Percentiles rank a stretch among this genome's conserved stretches.
These are phyloP conservation scores for Potamarius usumacintae DNA, from an alignment of 2,113 vertebrate genomes.

Conservation along the genomic window DNA sequence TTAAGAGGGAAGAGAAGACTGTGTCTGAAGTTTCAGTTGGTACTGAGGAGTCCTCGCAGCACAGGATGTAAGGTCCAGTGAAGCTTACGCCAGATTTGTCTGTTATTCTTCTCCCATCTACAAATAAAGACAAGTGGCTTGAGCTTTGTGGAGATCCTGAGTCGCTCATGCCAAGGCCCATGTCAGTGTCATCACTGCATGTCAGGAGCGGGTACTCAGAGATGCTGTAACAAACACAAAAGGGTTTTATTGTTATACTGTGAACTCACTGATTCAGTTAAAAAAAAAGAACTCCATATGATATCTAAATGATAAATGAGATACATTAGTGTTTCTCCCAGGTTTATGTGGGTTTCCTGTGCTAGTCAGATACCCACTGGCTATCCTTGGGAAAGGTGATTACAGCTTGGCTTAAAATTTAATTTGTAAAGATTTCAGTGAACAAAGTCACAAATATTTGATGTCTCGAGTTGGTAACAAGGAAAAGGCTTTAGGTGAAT, in stretches of 20 bases:
- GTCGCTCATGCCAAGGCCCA: not conserved
- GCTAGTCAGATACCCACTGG: not conserved
- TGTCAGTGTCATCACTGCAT: not conserved
- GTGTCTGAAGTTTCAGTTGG: not conserved
- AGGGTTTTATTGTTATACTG: not conserved
- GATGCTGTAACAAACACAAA: slow-evolving; percentile 27
- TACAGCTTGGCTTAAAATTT: not conserved
- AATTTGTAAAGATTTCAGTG: not conserved
- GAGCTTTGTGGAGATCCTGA: not conserved
- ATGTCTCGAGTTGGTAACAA: not conserved
- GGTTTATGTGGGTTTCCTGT: not conserved
- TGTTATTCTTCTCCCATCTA: not conserved
- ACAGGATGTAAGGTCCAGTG: slow-evolving; percentile 49
- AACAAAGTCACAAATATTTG: not conserved
- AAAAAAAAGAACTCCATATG: not conserved
- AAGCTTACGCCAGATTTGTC: slow-evolving; percentile 48
- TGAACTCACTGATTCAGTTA: not conserved
- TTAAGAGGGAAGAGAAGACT: not conserved
- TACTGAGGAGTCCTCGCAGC: slow-evolving; percentile 31
- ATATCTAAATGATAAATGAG: not conserved
- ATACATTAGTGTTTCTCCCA: not conserved
- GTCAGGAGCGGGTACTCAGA: slow-evolving; percentile 11
- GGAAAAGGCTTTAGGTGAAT: not conserved
- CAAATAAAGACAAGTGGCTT: not conserved
- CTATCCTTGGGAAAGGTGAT: not conserved